Base-by-base conservation (phyloP, 2,113 vertebrate genomes). In the Pteropus alecto region DNA sequence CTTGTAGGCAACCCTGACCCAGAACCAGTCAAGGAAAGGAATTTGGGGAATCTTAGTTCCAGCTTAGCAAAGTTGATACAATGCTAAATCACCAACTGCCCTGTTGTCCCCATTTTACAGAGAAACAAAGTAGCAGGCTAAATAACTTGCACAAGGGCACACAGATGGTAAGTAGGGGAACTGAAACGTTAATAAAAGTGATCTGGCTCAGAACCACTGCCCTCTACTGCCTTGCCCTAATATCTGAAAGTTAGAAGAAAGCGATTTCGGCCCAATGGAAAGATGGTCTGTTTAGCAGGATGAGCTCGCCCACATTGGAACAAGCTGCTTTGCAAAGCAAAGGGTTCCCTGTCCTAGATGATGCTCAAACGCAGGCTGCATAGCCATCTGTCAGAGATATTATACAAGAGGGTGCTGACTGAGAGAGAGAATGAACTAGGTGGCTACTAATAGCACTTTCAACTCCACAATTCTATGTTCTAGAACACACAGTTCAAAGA, bases 311-410 rank as follows among this genome's bases (percentile, higher is more conserved):
- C 54, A 89, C 43, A 13, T 14, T 73, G 28, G 30, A 46, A 78
- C 41, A 93, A 91, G 33, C 63, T 94, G 33, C 73, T 30, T 93
- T 73, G 61, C n/a, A 68, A 95, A 96, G 48, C 33, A 85, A 33
- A 97, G 41, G 77, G 41, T 92, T 91, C 82, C 61, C 33, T 96
- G 43, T 89, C 82, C 63, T 94, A 89, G 16, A 77, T 67, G 54
- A 89, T 82, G 86, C 35, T 93, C 71, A 82, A 46, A 89, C 65
- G 95, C 61, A 92, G 94, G 35, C 90, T 96, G 92, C 14, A 19
- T 90, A 38, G 48, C 92, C 95, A 89, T 89, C 78, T 95, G 89
- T 92, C 79, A 90, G 86, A 84, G 51, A 89, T 54, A 78, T 92
- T 51, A 92, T 6, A 54, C 22, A 51, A 61, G 68, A 95, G 18